Evolutionary conservation across 2,113 vertebrate genomes (phyloP), one percentile per base, ranked within the genome.

Genomic region (Channa maculata): DNA sequence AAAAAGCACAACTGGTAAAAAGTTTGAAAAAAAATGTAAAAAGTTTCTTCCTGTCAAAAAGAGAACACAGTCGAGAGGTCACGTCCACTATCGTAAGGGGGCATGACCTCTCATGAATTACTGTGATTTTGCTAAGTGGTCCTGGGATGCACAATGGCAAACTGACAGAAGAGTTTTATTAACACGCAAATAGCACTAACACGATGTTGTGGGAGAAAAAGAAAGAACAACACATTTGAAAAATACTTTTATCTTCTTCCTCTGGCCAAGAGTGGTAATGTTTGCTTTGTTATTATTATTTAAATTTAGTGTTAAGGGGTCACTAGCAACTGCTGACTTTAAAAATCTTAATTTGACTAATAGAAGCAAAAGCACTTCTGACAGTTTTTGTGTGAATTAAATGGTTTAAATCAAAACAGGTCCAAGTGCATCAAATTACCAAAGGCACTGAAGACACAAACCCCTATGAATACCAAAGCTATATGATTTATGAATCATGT

Each of bases 21-120:
- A 24, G 24, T 24, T 24, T 1, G 24, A 24, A 24, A 24, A 24
- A 24, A 24, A 24, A 24, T 24, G 24, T 24, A 24, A 24, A 24
- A 24, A 24, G 24, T 41, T 7, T 41, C 39, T 41, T 41, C 39
- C 39, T 7, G 6, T 41, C 15, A 36, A 37, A 60, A 59, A 43
- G 6, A 73, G 34, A 60, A 59, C 37, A 33, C 3, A 38, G 39
- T 11, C 43, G 8, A 50, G 14, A 60, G 44, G 51, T 7, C 39
- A 37, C 6, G 48, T 5, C 52, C 33, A 8, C 5, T 1, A 24
- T 50, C 6, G 7, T 9, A 36, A 50, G 14, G 14, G 15, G 65
- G 39, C 34, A 51, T 14, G 58, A 53, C 45, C 53, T 51, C 34
- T 46, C 51, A 24, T 34, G 63, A 34, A 63, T 58, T 46, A 46